Evolutionary conservation across 1,140 invertebrate genomes (phyloP).

Genomic region (Rhagoletis zephyria): DNA sequence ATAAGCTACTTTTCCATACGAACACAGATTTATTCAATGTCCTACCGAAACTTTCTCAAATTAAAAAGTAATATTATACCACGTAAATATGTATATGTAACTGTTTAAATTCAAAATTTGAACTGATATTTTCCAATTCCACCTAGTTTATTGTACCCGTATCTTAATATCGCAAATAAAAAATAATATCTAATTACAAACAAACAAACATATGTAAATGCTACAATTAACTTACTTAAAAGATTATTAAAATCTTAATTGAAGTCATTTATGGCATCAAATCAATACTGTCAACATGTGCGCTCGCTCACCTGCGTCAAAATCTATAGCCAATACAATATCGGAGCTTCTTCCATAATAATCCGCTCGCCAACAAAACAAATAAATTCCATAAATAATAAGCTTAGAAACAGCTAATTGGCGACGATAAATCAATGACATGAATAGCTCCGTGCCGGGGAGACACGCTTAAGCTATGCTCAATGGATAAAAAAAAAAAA

Average conservation of each 20-base stretch:
- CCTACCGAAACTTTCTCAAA: too few relatives aligned
- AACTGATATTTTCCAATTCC: background rate
- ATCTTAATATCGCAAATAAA: background rate
- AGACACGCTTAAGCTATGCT: slow-evolving; percentile 5
- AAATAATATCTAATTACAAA: background rate
- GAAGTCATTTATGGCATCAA: slow-evolving; percentile 22
- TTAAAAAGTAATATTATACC: too few relatives aligned
- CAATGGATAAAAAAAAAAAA: background rate
- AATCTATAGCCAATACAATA: background rate
- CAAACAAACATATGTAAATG: background rate
- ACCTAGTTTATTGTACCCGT: too few relatives aligned
- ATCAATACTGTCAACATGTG: slow-evolving; percentile 13
- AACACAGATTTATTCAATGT: too few relatives aligned
- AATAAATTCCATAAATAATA: slow-evolving; percentile 36
- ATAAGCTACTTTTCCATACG: too few relatives aligned
- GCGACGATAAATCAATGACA: slow-evolving; percentile 16
- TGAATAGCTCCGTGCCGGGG: background rate
- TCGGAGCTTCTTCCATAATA: background rate
- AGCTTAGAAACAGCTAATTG: slow-evolving; percentile 35
- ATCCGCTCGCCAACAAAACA: slow-evolving; percentile 29
- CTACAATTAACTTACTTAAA: background rate
- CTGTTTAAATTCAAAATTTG: background rate
- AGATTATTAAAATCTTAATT: slow-evolving; percentile 29
- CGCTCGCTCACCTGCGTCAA: background rate
- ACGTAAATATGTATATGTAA: too few relatives aligned